Base-by-base conservation (phyloP, 2,888 invertebrate genomes). In the Cetonia aurata region DNA sequence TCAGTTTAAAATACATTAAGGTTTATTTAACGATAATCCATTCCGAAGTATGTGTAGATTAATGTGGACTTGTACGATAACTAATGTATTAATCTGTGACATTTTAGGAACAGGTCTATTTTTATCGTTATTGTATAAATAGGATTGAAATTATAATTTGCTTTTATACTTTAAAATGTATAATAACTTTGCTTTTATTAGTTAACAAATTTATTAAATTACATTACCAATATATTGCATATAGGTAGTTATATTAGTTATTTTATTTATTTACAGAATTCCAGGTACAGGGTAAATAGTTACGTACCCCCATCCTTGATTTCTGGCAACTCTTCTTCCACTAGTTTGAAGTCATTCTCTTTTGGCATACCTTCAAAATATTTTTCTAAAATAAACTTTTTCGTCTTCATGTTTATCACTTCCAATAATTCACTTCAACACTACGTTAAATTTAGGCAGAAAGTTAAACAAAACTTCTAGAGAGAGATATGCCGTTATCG, bases 361-460 rank as follows among this genome's bases (percentile, higher is more conserved):
- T 89, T 89, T 0, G 92, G 91, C 77, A 88, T 87, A 0, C 91
- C 91, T 75, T 88, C 84, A 78, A 92, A 92, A 78, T 89, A 86
- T 76, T 89, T 89, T 0, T 85, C 88, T 4, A 91, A 81, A 17
- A 91, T 86, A 83, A 89, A 91, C 81, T 89, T 91, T 79, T 88
- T 89, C 1, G 89, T 88, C 25, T 62, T 71, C 42, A 74, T 66
- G 17, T 67, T 72, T 55, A 8, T 59, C 37, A 41, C 10, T 6
- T 41, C 17, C 12, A n/a, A n/a, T 13, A 44, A 53, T 17, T 56
- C 56, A 37, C 48, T 4, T 31, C 10, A 33, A 37, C 41, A 15
- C 25, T 25, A 25, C 4, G 1, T 4, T 25, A 25, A 25, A 25
- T 25, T 25, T 25, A 25, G 4, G 4, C 25, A 4, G 25, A 25